These are phyloP conservation scores for Zootermopsis nevadensis DNA, from an alignment of 2,888 invertebrate genomes.

Conservation along the genomic window DNA sequence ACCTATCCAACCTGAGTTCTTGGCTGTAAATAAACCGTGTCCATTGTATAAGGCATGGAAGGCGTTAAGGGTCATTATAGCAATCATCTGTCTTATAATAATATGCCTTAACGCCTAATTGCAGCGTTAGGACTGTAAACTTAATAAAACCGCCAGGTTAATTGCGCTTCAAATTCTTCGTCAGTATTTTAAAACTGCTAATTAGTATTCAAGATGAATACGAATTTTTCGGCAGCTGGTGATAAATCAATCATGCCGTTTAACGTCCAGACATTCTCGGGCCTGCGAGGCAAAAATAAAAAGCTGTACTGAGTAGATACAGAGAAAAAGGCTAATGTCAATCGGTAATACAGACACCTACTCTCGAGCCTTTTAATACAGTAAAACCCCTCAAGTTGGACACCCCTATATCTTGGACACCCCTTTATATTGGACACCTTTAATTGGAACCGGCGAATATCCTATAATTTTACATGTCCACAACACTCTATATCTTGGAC, in stretches of 20 bases:
- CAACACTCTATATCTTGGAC: too few species aligned
- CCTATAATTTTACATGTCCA: too few species aligned
- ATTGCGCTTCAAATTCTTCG: conserved; percentile 5
- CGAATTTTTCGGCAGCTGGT: conserved; percentile 8
- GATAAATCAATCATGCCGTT: conserved; percentile 23
- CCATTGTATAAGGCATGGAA: neutral
- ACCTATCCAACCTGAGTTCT: too few species aligned
- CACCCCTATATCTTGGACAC: too few species aligned
- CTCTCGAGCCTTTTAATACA: neutral
- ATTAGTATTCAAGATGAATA: conserved; percentile 26
- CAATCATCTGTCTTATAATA: conserved; percentile 13
- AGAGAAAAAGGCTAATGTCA: neutral
- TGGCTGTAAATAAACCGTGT: too few species aligned
- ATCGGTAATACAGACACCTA: neutral
- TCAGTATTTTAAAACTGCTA: conserved; percentile 12
- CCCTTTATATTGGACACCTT: too few species aligned
- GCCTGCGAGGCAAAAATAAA: neutral
- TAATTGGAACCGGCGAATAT: too few species aligned
- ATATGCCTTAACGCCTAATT: conserved; percentile 1
- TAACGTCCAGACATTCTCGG: neutral
- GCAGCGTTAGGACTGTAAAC: neutral
- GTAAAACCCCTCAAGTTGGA: too few species aligned
- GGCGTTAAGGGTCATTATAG: conserved; percentile 29
- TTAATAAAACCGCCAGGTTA: neutral
- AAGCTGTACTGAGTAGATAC: neutral